A percentile compares a stretch with the other conserved stretches of the same genome.
Evolutionary conservation across 2,888 invertebrate species (phyloP).

Genomic region (Drosophila demipolita): DNA sequence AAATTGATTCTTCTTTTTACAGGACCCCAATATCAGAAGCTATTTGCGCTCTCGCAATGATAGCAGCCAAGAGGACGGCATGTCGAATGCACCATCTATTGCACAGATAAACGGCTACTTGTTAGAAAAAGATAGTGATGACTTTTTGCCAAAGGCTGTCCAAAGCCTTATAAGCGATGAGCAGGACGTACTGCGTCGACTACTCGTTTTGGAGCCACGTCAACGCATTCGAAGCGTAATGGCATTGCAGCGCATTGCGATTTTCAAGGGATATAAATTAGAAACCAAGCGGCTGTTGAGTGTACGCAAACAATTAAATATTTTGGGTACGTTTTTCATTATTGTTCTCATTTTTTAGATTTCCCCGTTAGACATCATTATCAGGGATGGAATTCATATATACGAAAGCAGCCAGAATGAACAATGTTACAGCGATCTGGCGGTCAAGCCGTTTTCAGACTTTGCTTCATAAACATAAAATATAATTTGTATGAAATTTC

Average conservation of each 20-base stretch:
- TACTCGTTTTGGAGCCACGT: neutral
- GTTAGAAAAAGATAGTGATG: neutral
- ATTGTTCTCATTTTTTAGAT: neutral
- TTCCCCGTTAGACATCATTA: neutral
- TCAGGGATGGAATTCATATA: neutral
- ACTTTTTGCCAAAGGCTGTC: neutral
- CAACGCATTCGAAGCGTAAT: conserved; percentile 1
- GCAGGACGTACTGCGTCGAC: neutral
- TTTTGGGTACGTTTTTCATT: neutral
- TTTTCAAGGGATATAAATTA: conserved; percentile 1
- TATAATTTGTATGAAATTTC: neutral
- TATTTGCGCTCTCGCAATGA: neutral
- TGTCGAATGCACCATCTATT: conserved; percentile 1
- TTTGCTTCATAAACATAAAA: neutral
- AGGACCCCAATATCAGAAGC: neutral
- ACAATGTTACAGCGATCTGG: neutral
- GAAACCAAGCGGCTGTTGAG: neutral
- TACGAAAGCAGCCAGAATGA: neutral
- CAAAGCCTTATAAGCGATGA: neutral
- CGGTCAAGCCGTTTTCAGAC: neutral
- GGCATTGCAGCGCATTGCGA: neutral
- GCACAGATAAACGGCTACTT: neutral
- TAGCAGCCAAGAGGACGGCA: neutral
- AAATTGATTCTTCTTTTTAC: neutral
- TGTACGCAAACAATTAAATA: neutral